phyloP scores from a whole-genome alignment of 2,888 invertebrate genomes.

The Agrilus biguttatus region DNA sequence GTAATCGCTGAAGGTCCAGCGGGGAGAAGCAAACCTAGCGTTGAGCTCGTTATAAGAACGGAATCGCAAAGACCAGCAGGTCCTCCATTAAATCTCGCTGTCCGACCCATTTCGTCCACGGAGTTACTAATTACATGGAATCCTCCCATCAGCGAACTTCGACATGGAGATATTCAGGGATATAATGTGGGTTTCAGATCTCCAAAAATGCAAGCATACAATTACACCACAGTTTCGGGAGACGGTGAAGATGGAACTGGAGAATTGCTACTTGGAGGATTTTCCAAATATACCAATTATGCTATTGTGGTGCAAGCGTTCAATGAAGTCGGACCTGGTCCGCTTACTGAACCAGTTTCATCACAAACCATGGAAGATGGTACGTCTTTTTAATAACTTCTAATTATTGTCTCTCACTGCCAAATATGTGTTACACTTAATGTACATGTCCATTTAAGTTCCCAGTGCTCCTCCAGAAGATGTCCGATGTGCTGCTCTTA shows the following conservation, averaged over 20 bases:
- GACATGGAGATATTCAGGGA: slow-evolving; percentile 55
- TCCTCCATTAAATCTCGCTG: slow-evolving; percentile 50
- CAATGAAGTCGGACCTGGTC: slow-evolving; percentile 61
- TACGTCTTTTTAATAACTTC: slow-evolving; percentile 17
- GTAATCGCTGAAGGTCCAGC: slow-evolving; percentile 62
- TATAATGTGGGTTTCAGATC: slow-evolving; percentile 57
- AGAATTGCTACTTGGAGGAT: slow-evolving; percentile 45
- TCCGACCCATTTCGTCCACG: slow-evolving; percentile 56
- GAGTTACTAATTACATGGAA: slow-evolving; percentile 61
- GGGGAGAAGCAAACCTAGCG: slow-evolving; percentile 52
- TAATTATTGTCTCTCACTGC: too few species aligned
- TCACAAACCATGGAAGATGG: slow-evolving; percentile 64
- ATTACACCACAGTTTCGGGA: slow-evolving; percentile 52
- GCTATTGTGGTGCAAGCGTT: slow-evolving; percentile 58
- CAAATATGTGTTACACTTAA: background rate
- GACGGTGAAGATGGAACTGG: slow-evolving; percentile 55
- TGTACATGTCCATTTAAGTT: slow-evolving; percentile 34
- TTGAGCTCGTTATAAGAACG: slow-evolving; percentile 47
- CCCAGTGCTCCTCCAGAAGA: slow-evolving; percentile 68
- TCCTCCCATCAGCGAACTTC: slow-evolving; percentile 51
- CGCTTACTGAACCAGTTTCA: slow-evolving; percentile 49
- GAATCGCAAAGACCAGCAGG: slow-evolving; percentile 59
- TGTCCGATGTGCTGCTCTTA: slow-evolving; percentile 57
- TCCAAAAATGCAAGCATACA: slow-evolving; percentile 41
- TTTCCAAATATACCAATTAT: slow-evolving; percentile 52